Percentiles rank a stretch among this genome's conserved stretches.
Conservation (phyloP, 2,888 invertebrate species). For the Minunthozetes semirufus region DNA sequence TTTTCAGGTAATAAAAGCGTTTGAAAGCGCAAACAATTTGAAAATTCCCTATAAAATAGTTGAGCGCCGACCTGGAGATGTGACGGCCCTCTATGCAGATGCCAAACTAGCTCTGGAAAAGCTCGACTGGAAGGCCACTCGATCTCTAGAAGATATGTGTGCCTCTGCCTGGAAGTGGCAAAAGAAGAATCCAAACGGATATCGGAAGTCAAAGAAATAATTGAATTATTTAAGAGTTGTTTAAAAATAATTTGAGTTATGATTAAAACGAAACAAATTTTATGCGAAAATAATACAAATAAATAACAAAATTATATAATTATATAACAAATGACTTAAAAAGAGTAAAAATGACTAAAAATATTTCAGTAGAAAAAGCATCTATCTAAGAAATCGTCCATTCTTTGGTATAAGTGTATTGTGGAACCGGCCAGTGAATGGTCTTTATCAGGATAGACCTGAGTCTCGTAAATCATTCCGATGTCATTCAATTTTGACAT, state of each 20-base stretch:
- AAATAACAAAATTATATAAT: background rate
- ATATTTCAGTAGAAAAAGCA: background rate
- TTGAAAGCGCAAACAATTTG: constrained; percentile 67
- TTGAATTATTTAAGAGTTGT: too few species aligned
- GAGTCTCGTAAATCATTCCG: constrained; percentile 16
- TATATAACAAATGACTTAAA: background rate
- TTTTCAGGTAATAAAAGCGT: constrained; percentile 58
- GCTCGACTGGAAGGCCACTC: constrained; percentile 74
- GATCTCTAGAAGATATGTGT: constrained; percentile 75
- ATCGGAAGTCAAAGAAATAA: background rate
- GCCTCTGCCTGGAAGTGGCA: constrained; percentile 85
- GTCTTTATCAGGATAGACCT: constrained; percentile 25
- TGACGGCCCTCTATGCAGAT: constrained; percentile 77
- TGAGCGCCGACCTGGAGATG: constrained; percentile 71
- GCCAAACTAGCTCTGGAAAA: constrained; percentile 65
- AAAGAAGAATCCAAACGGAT: constrained; percentile 59
- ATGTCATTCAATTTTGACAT: constrained; percentile 13
- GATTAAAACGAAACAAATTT: too few species aligned
- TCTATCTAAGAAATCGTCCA: constrained; percentile 15
- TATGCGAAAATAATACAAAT: too few species aligned
- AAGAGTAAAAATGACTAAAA: background rate
- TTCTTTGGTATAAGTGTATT: constrained; percentile 28
- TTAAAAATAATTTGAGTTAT: too few species aligned
- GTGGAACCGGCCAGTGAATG: constrained; percentile 30
- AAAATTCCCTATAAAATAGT: constrained; percentile 65